Percentiles rank a stretch among this genome's conserved stretches.
These are phyloP conservation scores for Spilarctia lutea DNA, from an alignment of 2,888 invertebrate genomes.

Conservation along the genomic window DNA sequence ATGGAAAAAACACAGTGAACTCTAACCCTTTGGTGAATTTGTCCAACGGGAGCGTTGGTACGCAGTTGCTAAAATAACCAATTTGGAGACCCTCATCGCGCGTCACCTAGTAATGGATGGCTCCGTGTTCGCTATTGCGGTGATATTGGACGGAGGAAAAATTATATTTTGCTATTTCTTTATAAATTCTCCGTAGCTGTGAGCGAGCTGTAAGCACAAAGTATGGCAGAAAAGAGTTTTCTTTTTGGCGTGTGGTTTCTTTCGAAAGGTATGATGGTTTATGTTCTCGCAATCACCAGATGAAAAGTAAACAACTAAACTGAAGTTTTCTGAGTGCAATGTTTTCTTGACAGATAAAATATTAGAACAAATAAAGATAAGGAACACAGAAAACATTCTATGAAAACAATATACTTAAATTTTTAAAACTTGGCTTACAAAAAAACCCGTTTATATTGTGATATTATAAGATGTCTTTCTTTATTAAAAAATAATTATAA, in stretches of 20 bases:
- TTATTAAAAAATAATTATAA: constrained; percentile 4
- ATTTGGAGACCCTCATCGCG: constrained; percentile 69
- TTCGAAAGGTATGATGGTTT: background rate
- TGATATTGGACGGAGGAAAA: constrained; percentile 53
- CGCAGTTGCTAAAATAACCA: constrained; percentile 64
- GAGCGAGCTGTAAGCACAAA: constrained; percentile 33
- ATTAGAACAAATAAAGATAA: background rate
- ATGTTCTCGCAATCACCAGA: background rate
- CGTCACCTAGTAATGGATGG: constrained; percentile 69
- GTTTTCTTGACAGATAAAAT: too few species aligned
- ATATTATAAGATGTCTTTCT: too few species aligned
- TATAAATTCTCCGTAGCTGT: constrained; percentile 35
- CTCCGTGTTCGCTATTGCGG: constrained; percentile 52
- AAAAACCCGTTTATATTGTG: too few species aligned
- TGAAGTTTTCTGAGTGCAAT: background rate
- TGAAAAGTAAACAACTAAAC: background rate
- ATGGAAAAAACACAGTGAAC: constrained; percentile 30
- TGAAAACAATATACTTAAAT: background rate
- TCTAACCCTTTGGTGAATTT: constrained; percentile 45
- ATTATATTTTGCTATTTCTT: constrained; percentile 51
- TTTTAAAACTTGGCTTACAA: too few species aligned
- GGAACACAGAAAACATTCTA: background rate
- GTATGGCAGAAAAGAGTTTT: constrained; percentile 29
- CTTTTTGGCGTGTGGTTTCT: constrained; percentile 10
- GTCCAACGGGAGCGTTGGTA: constrained; percentile 49